Evolutionary conservation across 2,888 invertebrate genomes (phyloP).

Genomic region (Hypselothyrea guttata): DNA sequence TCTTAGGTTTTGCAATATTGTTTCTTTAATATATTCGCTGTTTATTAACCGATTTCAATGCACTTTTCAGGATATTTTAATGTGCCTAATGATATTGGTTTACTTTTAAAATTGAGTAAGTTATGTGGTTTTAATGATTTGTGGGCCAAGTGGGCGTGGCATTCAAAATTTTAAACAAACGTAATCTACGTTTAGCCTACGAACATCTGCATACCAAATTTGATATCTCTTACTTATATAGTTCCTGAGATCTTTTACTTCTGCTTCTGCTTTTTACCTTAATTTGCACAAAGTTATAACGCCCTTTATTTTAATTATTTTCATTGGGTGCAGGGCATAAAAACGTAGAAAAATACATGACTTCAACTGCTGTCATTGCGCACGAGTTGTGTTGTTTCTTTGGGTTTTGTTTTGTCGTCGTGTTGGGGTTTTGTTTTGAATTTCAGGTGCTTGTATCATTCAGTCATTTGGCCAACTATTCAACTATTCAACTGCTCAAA

Average conservation of each 20-base stretch:
- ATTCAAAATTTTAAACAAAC: too few species aligned
- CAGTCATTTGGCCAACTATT: slow-evolving; percentile 71
- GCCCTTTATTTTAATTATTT: too few species aligned
- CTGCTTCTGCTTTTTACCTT: not conserved
- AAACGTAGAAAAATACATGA: slow-evolving; percentile 50
- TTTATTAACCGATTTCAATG: too few species aligned
- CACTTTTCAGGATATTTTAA: too few species aligned
- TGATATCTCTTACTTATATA: not conserved
- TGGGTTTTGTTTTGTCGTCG: slow-evolving; percentile 43
- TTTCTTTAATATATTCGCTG: too few species aligned
- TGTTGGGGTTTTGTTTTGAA: slow-evolving; percentile 75
- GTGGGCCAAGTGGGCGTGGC: too few species aligned
- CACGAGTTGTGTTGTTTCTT: slow-evolving; percentile 55
- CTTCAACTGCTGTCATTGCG: slow-evolving; percentile 78
- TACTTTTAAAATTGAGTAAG: too few species aligned
- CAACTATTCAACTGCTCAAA: slow-evolving; percentile 65
- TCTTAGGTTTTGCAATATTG: too few species aligned
- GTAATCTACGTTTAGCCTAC: too few species aligned
- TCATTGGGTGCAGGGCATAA: not conserved
- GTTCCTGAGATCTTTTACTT: not conserved
- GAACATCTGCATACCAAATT: too few species aligned
- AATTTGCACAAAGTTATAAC: not conserved
- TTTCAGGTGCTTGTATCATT: slow-evolving; percentile 77
- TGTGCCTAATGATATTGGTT: too few species aligned
- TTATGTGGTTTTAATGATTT: too few species aligned